Base-by-base conservation (phyloP, 2,888 invertebrate genomes). In the Gastrophysa polygoni region DNA sequence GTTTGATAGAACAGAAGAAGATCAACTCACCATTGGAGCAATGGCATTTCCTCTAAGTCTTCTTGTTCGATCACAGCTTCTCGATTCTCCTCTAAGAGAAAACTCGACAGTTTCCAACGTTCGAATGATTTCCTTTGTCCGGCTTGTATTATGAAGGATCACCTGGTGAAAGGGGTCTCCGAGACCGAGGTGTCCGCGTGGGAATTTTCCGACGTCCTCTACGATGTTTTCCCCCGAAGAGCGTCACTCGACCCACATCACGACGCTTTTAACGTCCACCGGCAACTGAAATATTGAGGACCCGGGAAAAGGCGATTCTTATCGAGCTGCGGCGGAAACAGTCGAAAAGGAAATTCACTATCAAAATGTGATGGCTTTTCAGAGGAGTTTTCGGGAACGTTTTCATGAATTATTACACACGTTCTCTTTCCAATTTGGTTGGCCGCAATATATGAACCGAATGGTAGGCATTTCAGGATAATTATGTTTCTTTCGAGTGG, bases 291-390 rank as follows among this genome's bases (percentile, higher is more conserved):
- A 64, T 63, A 64, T 64, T 63, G 63, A 63, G 56, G 61, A 64
- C 68, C 68, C 60, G 68, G 68, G 68, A 63, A 68, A 68, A 58
- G 20, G 29, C 68, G 68, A 66, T 34, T 16, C 16, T 20, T 57
- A 59, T 59, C 68, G 68, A 68, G 50, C 14, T 10, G 24, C 3
- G 29, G 43, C 68, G 68, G 66, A 66, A 59, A 66, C 34, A 43
- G 59, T 49, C 68, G 68, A 68, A 14, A 44, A 57, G 64, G 54
- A 64, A 64, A 67, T 62, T 67, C 64, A 61, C 64, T 64, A 66
- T 66, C 61, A 66, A 63, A 66, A 61, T 60, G 63, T 66, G 64
- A 68, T 68, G 60, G 68, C 64, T 67, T 66, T 61, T 66, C 62
- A 59, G 60, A 57, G 61, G 63, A 67, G 64, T 67, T 67, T 67